phyloP scores from a whole-genome alignment of 1,140 invertebrate genomes.

The Pseudomyrmex pallidus region DNA sequence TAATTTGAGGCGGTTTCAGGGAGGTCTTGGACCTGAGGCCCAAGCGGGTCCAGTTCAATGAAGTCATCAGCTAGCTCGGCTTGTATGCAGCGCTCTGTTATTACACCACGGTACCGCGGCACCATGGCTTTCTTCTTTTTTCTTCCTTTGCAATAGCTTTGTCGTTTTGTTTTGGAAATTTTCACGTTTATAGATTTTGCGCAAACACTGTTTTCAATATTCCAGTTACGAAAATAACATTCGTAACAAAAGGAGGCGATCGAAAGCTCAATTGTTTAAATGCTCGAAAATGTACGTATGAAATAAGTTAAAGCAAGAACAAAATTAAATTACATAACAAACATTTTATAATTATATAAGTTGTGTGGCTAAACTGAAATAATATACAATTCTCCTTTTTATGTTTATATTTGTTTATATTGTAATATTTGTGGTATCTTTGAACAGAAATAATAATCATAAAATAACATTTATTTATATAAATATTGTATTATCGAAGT shows the following conservation, averaged over 20 bases:
- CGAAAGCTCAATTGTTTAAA: slow-evolving; percentile 20
- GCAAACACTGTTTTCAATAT: slow-evolving; percentile 43
- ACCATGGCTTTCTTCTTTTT: slow-evolving; percentile 73
- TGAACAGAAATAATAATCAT: background rate
- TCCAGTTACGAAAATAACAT: slow-evolving; percentile 12
- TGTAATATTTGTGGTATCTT: no score
- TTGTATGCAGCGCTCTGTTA: slow-evolving; percentile 81
- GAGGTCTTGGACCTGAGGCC: slow-evolving; percentile 80
- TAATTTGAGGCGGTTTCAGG: slow-evolving; percentile 85
- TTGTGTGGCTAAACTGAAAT: background rate
- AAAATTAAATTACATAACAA: no score
- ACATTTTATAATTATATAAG: background rate
- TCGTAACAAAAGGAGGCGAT: background rate
- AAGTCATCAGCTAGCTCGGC: slow-evolving; percentile 84
- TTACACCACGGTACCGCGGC: slow-evolving; percentile 84
- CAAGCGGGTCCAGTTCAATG: slow-evolving; percentile 81
- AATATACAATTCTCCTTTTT: background rate
- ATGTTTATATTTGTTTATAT: no score
- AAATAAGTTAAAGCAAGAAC: background rate
- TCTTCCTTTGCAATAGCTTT: slow-evolving; percentile 42
- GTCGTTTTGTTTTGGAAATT: slow-evolving; percentile 36
- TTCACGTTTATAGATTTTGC: slow-evolving; percentile 43
- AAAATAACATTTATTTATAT: background rate
- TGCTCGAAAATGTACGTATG: background rate
- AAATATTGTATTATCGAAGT: background rate